Conservation (phyloP, 1,140 invertebrate genomes). For the Homalodisca vitripennis region DNA sequence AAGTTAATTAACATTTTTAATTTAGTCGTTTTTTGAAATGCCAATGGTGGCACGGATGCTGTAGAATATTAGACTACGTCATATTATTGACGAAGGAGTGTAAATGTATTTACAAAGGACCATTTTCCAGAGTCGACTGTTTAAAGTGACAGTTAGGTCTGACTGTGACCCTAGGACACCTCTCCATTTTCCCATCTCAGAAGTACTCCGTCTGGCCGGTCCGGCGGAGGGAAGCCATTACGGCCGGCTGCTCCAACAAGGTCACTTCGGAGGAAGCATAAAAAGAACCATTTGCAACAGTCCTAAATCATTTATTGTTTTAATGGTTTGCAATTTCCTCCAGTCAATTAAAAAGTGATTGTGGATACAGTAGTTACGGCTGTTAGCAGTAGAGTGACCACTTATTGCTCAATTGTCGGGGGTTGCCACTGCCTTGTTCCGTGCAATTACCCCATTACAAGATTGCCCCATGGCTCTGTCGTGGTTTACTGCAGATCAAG, state of each 20-base stretch:
- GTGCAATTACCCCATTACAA: slow-evolving; percentile 3
- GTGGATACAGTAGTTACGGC: slow-evolving; percentile 19
- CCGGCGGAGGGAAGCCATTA: neutral
- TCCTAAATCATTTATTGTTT: slow-evolving; percentile 24
- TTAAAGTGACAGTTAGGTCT: too few relatives aligned
- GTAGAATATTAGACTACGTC: too few relatives aligned
- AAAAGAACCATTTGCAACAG: slow-evolving; percentile 16
- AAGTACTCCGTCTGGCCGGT: neutral
- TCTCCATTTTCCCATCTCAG: too few relatives aligned
- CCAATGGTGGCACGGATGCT: too few relatives aligned
- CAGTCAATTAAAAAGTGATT: slow-evolving; percentile 20
- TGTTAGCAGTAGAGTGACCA: neutral
- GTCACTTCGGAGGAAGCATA: slow-evolving; percentile 16
- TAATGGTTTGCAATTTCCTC: slow-evolving; percentile 15
- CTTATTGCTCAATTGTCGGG: slow-evolving; percentile 8
- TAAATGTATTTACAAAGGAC: too few relatives aligned
- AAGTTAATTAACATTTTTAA: too few relatives aligned
- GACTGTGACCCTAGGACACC: too few relatives aligned
- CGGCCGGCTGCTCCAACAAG: neutral
- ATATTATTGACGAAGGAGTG: too few relatives aligned
- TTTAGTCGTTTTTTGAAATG: too few relatives aligned
- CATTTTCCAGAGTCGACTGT: too few relatives aligned
- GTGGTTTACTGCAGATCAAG: neutral
- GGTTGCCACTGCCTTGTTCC: slow-evolving; percentile 3
- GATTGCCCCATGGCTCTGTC: neutral